Conservation (phyloP, 2,113 vertebrate genomes). For the Podarcis raffonei region DNA sequence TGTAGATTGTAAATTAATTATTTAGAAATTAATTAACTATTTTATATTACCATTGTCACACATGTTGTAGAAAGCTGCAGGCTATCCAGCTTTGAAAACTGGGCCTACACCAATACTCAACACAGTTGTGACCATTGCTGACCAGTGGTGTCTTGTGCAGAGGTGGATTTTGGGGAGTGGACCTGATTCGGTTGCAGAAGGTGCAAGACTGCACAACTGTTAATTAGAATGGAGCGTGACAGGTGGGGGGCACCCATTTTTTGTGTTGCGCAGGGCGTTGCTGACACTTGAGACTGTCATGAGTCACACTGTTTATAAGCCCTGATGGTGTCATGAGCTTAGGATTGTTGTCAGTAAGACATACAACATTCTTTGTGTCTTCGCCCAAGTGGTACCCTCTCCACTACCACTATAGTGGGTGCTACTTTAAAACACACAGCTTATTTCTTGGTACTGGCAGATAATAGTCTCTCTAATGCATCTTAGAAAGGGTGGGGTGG, state of each 20-base stretch:
- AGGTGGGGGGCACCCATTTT: too few relatives aligned
- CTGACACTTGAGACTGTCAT: background rate
- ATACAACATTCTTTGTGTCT: background rate
- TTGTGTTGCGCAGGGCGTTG: too few relatives aligned
- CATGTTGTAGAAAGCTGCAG: background rate
- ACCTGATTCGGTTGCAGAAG: too few relatives aligned
- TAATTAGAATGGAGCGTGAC: too few relatives aligned
- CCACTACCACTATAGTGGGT: too few relatives aligned
- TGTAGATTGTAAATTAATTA: too few relatives aligned
- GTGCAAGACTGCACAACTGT: too few relatives aligned
- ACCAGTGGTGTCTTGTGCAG: too few relatives aligned
- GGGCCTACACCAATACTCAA: too few relatives aligned
- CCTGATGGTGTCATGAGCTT: background rate
- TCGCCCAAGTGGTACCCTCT: background rate
- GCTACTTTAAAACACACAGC: background rate
- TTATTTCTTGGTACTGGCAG: conserved; percentile 1
- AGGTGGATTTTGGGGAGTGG: too few relatives aligned
- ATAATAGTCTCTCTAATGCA: background rate
- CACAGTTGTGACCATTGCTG: too few relatives aligned
- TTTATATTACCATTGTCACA: background rate
- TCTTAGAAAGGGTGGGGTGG: background rate
- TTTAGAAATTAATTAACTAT: too few relatives aligned
- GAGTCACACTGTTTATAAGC: background rate
- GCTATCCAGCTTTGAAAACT: background rate
- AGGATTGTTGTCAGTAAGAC: background rate